Conservation (phyloP, 2,888 invertebrate genomes). For the Heliothis peltigera region DNA sequence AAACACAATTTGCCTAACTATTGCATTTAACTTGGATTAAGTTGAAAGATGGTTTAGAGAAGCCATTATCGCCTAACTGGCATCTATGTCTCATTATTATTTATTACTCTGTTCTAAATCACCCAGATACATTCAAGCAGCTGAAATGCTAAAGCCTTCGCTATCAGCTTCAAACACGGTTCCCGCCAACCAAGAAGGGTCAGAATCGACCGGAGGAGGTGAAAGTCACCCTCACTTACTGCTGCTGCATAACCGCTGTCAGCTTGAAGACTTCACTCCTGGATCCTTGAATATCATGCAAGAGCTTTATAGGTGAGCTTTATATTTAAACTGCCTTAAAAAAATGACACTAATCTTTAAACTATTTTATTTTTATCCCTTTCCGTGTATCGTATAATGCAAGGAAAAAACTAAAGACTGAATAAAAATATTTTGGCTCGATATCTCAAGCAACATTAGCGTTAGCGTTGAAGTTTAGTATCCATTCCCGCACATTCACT, state of each 20-base stretch:
- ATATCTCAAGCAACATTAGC: too few relatives aligned
- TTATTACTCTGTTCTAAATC: background rate
- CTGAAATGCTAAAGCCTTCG: conserved; percentile 96
- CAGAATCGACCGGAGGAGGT: conserved; percentile 82
- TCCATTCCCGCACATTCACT: too few relatives aligned
- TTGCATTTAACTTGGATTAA: too few relatives aligned
- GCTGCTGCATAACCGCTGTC: conserved; percentile 95
- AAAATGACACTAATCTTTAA: too few relatives aligned
- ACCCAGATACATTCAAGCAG: conserved; percentile 93
- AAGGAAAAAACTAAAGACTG: too few relatives aligned
- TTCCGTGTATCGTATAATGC: too few relatives aligned
- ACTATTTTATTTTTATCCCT: too few relatives aligned
- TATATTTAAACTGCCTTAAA: background rate
- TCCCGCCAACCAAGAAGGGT: conserved; percentile 69
- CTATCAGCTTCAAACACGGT: conserved; percentile 88
- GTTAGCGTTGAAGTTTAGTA: too few relatives aligned
- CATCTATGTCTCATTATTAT: background rate
- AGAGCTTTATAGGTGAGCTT: conserved; percentile 84
- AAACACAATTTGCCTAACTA: too few relatives aligned
- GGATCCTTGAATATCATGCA: conserved; percentile 91
- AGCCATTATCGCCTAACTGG: background rate
- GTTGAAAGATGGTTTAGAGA: too few relatives aligned
- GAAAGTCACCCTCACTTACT: conserved; percentile 96
- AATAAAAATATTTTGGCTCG: too few relatives aligned
- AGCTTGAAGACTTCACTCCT: conserved; percentile 93